phyloP scores from a whole-genome alignment of 2,797 vertebrate species.

The Aphelocoma californica region DNA sequence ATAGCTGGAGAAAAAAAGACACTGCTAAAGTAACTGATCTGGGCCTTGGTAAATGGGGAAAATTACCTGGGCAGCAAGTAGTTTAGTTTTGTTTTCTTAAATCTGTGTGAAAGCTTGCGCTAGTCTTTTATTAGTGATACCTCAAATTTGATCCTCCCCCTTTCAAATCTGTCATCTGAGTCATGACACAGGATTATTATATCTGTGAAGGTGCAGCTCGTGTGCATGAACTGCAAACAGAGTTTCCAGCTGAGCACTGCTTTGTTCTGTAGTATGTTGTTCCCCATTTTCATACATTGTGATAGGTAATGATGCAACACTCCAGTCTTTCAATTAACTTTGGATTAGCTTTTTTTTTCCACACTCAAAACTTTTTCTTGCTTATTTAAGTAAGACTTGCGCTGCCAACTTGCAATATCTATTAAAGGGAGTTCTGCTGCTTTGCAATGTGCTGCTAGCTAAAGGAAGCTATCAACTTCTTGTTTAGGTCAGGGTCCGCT shows the following conservation, averaged over 20 bases:
- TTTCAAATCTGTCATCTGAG: neutral
- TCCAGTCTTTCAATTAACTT: neutral
- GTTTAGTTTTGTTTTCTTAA: neutral
- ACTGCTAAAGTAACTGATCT: neutral
- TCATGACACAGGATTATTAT: fast-evolving
- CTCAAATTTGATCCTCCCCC: neutral
- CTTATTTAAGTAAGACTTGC: neutral
- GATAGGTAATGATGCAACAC: neutral
- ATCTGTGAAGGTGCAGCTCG: neutral
- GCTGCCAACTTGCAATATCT: neutral
- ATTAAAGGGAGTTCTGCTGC: neutral
- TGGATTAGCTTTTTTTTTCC: neutral
- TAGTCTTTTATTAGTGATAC: neutral
- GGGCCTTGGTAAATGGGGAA: neutral
- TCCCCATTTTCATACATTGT: neutral
- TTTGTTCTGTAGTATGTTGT: neutral
- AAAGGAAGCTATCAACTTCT: neutral
- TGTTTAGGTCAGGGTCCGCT: neutral
- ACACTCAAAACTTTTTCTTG: neutral
- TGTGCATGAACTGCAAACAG: neutral
- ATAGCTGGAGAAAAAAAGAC: neutral
- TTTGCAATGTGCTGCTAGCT: neutral
- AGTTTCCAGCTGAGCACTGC: neutral
- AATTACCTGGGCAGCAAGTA: neutral
- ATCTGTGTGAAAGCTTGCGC: neutral